phyloP scores from a whole-genome alignment of 1,140 invertebrate species.

The Scaptomyza hsui region DNA sequence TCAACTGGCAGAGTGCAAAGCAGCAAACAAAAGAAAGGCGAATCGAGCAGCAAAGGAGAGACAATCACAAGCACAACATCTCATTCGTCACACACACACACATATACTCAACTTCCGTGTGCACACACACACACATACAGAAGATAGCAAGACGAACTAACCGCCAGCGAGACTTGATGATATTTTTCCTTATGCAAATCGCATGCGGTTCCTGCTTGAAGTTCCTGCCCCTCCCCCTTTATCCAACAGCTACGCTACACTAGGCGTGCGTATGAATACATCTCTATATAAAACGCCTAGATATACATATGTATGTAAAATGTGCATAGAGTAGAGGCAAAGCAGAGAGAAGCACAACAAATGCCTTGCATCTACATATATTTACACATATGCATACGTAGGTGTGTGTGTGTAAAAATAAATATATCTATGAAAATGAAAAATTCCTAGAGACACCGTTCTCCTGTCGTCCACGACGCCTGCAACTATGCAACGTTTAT shows the following conservation, averaged over 20 bases:
- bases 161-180: slow-evolving; percentile 50
- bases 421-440: slow-evolving; percentile 54
- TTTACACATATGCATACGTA: background rate
- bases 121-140: slow-evolving; percentile 12
- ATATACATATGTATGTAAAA: slow-evolving; percentile 28
- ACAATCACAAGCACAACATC: slow-evolving; percentile 71
- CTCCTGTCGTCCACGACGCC: slow-evolving; percentile 10
- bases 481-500: slow-evolving; percentile 40
- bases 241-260: slow-evolving; percentile 39
- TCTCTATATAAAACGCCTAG: slow-evolving; percentile 40
- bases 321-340: slow-evolving; percentile 47
- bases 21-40: slow-evolving; percentile 64
- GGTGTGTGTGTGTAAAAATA: slow-evolving; percentile 13
- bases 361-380: slow-evolving; percentile 19
- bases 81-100: slow-evolving; percentile 53
- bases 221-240: slow-evolving; percentile 7
- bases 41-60: slow-evolving; percentile 63
- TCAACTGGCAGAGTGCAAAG: slow-evolving; percentile 24
- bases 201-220: slow-evolving; percentile 55
- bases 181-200: slow-evolving; percentile 73
- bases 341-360: slow-evolving; percentile 26
- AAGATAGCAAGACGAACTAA: slow-evolving; percentile 22
- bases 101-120: slow-evolving; percentile 8
- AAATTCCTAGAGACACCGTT: slow-evolving; percentile 53
- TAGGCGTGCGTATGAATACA: slow-evolving; percentile 73